These are phyloP conservation scores for Palythoa grandis DNA, from an alignment of 92 coral and sea anemone genomes.

Conservation along the genomic window DNA sequence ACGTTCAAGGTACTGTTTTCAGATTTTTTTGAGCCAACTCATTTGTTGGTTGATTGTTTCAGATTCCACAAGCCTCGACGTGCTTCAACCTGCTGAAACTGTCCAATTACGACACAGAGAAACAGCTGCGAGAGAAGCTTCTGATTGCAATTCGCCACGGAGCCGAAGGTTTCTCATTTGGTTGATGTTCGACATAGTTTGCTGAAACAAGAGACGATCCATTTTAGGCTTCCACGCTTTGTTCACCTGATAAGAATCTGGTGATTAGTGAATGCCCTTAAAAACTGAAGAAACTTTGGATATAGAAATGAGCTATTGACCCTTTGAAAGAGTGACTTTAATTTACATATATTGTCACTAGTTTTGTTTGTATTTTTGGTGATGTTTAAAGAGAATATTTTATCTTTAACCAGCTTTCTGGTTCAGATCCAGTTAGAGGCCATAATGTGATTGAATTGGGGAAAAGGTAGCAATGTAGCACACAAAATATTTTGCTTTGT, in stretches of 20 bases:
- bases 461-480: too few relatives aligned
- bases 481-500: too few relatives aligned
- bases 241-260: too few relatives aligned
- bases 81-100: slow-evolving; percentile 90
- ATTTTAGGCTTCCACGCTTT: not conserved
- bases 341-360: too few relatives aligned
- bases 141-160: slow-evolving; percentile 95
- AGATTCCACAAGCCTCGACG: slow-evolving; percentile 95
- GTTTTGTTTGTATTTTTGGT: too few relatives aligned
- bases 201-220: not conserved
- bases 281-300: too few relatives aligned
- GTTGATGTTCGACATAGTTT: not conserved
- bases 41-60: not conserved
- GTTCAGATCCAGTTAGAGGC: not conserved
- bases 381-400: not conserved
- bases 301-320: too few relatives aligned
- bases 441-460: too few relatives aligned
- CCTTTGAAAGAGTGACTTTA: too few relatives aligned
- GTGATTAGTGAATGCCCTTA: too few relatives aligned
- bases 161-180: slow-evolving; percentile 92
- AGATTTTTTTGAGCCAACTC: not conserved
- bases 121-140: slow-evolving; percentile 85
- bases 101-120: slow-evolving; percentile 80
- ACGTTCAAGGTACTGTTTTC: not conserved
- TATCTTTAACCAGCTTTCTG: not conserved